These are phyloP conservation scores for Stomatorhinus ivindoensis DNA, from an alignment of 2,113 vertebrate species.

Conservation along the genomic window DNA sequence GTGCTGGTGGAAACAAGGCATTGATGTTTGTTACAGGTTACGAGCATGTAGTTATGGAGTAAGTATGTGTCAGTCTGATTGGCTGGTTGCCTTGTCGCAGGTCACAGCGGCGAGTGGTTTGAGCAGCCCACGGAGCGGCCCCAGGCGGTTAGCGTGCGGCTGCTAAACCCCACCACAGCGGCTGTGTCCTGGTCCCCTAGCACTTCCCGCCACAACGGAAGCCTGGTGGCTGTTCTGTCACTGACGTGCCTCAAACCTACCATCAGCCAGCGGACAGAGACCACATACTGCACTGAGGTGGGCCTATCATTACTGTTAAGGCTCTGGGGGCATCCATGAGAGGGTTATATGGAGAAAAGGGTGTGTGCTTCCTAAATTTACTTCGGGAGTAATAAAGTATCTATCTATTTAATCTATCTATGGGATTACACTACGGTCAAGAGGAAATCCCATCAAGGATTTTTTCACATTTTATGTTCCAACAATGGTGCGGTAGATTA, in stretches of 20 bases:
- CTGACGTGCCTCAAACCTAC: conserved; percentile 84
- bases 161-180: conserved; percentile 76
- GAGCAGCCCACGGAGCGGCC: conserved; percentile 81
- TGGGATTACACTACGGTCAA: neutral
- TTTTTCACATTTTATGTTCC: neutral
- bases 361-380: neutral
- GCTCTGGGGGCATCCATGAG: neutral
- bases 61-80: neutral
- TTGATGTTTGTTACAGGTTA: neutral
- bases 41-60: neutral
- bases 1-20: neutral
- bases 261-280: conserved; percentile 83
- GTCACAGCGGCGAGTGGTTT: conserved; percentile 73
- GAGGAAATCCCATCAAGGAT: neutral
- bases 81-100: conserved; percentile 44
- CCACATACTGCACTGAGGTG: conserved; percentile 81
- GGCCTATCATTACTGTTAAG: neutral
- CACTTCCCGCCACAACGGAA: conserved; percentile 59
- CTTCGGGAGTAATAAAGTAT: too few relatives aligned
- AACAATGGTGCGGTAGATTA: neutral
- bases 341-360: neutral
- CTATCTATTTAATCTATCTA: too few relatives aligned
- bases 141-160: conserved; percentile 62
- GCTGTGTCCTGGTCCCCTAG: conserved; percentile 72
- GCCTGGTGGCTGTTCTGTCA: conserved; percentile 81